These are phyloP conservation scores for Osmerus mordax DNA, from an alignment of 2,113 vertebrate species.

Conservation along the genomic window DNA sequence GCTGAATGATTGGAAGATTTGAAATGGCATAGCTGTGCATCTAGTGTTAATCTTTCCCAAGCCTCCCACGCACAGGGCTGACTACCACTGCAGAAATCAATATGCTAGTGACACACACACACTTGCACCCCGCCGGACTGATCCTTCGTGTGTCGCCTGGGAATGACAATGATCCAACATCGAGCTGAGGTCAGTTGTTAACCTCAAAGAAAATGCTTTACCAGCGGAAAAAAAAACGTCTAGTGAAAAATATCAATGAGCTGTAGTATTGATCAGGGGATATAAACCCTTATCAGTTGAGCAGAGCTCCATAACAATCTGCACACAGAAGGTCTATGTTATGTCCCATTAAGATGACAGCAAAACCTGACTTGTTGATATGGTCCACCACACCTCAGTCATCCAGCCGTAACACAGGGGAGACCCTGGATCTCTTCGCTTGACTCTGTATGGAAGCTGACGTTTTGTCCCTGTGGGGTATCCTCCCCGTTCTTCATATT, in stretches of 20 bases:
- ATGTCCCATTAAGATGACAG: neutral
- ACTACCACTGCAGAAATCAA: slow-evolving; percentile 53
- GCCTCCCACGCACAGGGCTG: slow-evolving; percentile 21
- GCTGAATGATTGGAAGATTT: slow-evolving; percentile 27
- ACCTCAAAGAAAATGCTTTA: slow-evolving; percentile 49
- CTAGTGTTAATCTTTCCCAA: slow-evolving; percentile 38
- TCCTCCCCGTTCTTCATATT: no score
- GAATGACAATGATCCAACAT: slow-evolving; percentile 60
- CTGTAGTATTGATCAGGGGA: slow-evolving; percentile 55
- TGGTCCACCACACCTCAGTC: neutral
- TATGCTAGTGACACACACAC: slow-evolving; percentile 30
- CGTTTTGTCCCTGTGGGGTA: no score
- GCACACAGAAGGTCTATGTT: slow-evolving; percentile 5
- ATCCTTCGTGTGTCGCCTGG: slow-evolving; percentile 15
- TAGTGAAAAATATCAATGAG: slow-evolving; percentile 49
- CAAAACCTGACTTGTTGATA: neutral
- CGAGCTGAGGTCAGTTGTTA: slow-evolving; percentile 57
- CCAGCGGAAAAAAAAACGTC: slow-evolving; percentile 36
- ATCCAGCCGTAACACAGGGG: no score
- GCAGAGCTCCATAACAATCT: slow-evolving; percentile 30
- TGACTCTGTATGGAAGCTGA: no score
- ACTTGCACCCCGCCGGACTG: slow-evolving; percentile 25
- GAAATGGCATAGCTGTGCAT: slow-evolving; percentile 41
- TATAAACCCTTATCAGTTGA: slow-evolving; percentile 53
- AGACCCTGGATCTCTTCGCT: no score